phyloP scores from a whole-genome alignment of 92 coral and sea anemone species.

The Zoanthus sociatus region DNA sequence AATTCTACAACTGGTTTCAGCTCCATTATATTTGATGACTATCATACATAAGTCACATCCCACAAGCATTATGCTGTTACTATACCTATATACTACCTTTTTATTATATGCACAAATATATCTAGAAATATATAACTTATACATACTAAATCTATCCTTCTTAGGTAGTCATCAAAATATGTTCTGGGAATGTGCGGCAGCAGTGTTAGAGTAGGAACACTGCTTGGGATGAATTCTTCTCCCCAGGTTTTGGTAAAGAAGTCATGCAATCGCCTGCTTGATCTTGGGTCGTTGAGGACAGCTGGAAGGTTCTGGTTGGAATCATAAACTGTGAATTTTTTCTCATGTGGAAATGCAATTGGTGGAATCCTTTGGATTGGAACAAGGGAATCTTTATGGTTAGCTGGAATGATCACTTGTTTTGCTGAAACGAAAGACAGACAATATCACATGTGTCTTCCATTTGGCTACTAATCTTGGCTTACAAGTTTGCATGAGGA shows the following conservation, averaged over 20 bases:
- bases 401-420: constrained; percentile 46
- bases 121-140: no score
- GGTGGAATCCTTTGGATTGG: constrained; percentile 90
- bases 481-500: no score
- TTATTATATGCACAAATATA: no score
- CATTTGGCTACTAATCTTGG: no score
- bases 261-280: constrained; percentile 82
- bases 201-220: constrained; percentile 91
- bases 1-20: no score
- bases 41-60: no score
- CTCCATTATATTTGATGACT: no score
- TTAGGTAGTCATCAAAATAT: constrained; percentile 87
- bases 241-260: constrained; percentile 97
- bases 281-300: constrained; percentile 91
- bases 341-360: constrained; percentile 81
- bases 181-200: constrained; percentile 77
- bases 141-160: constrained; percentile 86
- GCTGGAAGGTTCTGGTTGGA: constrained; percentile 98
- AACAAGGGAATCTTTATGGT: constrained; percentile 77
- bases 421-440: constrained; percentile 40
- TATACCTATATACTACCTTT: no score
- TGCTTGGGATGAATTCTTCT: constrained; percentile 89
- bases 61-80: no score
- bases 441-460: background rate
- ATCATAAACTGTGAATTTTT: constrained; percentile 89